Conservation (phyloP, 2,888 invertebrate genomes). For the Leptinotarsa peninsularis region DNA sequence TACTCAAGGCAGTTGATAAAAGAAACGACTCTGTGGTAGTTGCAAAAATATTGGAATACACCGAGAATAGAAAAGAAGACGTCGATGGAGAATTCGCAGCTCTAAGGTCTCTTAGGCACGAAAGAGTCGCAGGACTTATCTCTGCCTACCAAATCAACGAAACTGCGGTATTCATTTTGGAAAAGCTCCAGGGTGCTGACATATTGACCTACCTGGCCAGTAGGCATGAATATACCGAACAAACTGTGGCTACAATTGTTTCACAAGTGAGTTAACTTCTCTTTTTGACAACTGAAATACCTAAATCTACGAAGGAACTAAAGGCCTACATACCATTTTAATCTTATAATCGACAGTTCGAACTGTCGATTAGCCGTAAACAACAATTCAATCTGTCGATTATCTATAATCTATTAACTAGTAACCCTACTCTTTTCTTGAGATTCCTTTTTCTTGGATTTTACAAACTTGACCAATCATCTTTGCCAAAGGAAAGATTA, state of each 20-base stretch:
- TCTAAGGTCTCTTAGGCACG: slow-evolving; percentile 85
- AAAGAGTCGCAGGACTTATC: slow-evolving; percentile 83
- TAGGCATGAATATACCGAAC: slow-evolving; percentile 91
- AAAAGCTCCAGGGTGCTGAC: slow-evolving; percentile 91
- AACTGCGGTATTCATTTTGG: slow-evolving; percentile 80
- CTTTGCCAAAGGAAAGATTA: too few species aligned
- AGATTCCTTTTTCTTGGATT: too few species aligned
- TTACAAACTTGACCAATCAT: too few species aligned
- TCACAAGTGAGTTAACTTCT: slow-evolving; percentile 72
- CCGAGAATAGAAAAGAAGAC: slow-evolving; percentile 74
- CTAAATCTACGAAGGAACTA: too few species aligned
- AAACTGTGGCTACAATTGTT: slow-evolving; percentile 88
- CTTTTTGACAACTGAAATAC: too few species aligned
- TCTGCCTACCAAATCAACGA: slow-evolving; percentile 79
- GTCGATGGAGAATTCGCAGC: slow-evolving; percentile 87
- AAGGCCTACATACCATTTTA: too few species aligned
- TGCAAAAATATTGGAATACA: slow-evolving; percentile 83
- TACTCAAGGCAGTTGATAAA: slow-evolving; percentile 85
- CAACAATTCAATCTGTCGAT: too few species aligned
- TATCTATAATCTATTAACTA: too few species aligned
- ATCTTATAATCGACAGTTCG: too few species aligned
- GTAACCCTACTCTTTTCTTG: too few species aligned
- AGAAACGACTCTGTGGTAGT: slow-evolving; percentile 81
- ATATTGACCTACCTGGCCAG: slow-evolving; percentile 89
- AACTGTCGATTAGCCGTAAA: too few species aligned